phyloP scores from a whole-genome alignment of 2,888 invertebrate species.

The Drosophila rubida region DNA sequence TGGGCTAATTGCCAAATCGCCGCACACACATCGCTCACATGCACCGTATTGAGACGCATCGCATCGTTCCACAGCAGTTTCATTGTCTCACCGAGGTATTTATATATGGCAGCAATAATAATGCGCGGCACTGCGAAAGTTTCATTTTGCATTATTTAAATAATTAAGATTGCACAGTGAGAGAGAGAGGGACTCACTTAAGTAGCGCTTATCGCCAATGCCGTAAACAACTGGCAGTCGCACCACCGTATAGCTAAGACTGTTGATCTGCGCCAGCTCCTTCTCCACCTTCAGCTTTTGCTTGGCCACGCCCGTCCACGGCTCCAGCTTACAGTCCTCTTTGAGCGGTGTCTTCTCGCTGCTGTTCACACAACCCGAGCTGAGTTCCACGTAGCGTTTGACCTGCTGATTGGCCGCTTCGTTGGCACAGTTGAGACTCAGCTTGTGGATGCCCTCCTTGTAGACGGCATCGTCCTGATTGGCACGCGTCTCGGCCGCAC shows the following conservation, averaged over 20 bases:
- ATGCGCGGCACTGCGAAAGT: constrained; percentile 90
- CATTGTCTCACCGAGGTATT: constrained; percentile 95
- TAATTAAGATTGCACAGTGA: background rate
- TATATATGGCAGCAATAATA: constrained; percentile 94
- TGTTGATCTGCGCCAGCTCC: constrained; percentile 88
- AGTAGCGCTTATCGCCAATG: constrained; percentile 91
- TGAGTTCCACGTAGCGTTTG: constrained; percentile 92
- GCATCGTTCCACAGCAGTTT: constrained; percentile 95
- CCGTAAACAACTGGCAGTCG: constrained; percentile 95
- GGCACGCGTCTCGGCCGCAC: constrained; percentile 95
- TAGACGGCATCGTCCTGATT: constrained; percentile 96
- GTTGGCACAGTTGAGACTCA: constrained; percentile 93
- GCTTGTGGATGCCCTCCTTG: constrained; percentile 93
- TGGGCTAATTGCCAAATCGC: constrained; percentile 91
- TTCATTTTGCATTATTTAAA: constrained; percentile 16
- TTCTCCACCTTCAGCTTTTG: constrained; percentile 94
- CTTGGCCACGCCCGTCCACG: constrained; percentile 93
- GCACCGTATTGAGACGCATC: constrained; percentile 94
- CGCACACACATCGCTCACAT: constrained; percentile 92
- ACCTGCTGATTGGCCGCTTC: constrained; percentile 90
- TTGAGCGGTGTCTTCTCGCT: constrained; percentile 91
- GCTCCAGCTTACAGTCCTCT: constrained; percentile 91
- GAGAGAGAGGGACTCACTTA: constrained; percentile 87
- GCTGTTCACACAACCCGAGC: constrained; percentile 92
- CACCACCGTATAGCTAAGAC: constrained; percentile 91